A percentile compares a stretch with the other conserved stretches of the same genome.
Evolutionary conservation across 2,113 vertebrate genomes (phyloP).

Genomic region (Cryptotis parvus): DNA sequence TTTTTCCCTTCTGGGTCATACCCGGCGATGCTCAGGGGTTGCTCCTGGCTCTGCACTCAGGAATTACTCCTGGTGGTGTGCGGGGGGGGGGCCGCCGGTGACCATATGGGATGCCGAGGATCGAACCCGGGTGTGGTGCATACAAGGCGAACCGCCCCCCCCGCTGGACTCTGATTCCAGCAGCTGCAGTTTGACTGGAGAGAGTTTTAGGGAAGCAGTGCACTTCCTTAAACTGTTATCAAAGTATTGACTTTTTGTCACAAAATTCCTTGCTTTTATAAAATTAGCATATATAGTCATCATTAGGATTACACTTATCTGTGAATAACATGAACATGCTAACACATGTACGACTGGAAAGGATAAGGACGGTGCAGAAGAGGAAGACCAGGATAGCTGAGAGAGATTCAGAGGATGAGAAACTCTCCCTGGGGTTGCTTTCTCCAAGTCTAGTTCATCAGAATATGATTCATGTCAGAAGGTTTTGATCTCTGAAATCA

Average conservation of each 20-base stretch:
- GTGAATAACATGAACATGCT: not conserved
- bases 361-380: accelerated
- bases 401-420: not conserved
- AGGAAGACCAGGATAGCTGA: not conserved
- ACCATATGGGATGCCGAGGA: too few species aligned
- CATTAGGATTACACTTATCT: not conserved
- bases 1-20: too few species aligned
- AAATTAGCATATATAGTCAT: not conserved
- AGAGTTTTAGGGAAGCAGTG: not conserved
- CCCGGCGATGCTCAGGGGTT: too few species aligned
- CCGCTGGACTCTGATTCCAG: too few species aligned
- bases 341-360: not conserved
- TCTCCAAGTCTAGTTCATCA: not conserved
- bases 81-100: too few species aligned
- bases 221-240: not conserved
- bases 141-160: too few species aligned
- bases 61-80: too few species aligned
- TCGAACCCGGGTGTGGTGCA: too few species aligned
- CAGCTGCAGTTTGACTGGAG: not conserved
- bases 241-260: not conserved
- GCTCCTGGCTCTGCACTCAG: too few species aligned
- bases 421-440: not conserved
- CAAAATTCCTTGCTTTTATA: not conserved
- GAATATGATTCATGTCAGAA: not conserved
- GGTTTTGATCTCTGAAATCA: not conserved